Evolutionary conservation across 2,888 invertebrate genomes (phyloP).

Genomic region (Ethmia dodecea): DNA sequence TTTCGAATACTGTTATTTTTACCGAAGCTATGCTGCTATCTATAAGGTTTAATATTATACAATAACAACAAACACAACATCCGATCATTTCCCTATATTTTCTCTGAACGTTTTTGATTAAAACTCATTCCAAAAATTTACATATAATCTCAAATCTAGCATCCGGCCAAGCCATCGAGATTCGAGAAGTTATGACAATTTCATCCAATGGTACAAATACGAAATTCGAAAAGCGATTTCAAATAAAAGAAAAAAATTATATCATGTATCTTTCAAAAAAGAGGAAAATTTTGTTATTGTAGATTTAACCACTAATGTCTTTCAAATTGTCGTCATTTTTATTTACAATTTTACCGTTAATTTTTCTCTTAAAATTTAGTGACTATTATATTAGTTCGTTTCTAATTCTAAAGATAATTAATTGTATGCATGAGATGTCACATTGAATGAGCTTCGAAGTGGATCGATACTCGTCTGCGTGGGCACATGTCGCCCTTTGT

Average conservation of each 20-base stretch:
- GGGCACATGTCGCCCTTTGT: slow-evolving; percentile 74
- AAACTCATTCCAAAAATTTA: slow-evolving; percentile 34
- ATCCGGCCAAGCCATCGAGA: slow-evolving; percentile 53
- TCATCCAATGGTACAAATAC: slow-evolving; percentile 45
- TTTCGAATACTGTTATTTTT: no score
- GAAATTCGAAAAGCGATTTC: slow-evolving; percentile 69
- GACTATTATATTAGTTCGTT: slow-evolving; percentile 62
- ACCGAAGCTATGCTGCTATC: no score
- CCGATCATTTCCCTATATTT: no score
- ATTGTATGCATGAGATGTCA: slow-evolving; percentile 65
- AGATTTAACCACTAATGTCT: slow-evolving; percentile 72
- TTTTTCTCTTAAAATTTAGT: slow-evolving; percentile 66
- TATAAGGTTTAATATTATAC: no score
- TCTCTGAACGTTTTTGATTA: no score
- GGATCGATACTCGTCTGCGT: slow-evolving; percentile 68
- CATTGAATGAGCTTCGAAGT: slow-evolving; percentile 76
- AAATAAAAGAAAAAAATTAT: slow-evolving; percentile 65
- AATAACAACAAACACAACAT: no score
- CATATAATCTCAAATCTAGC: slow-evolving; percentile 25
- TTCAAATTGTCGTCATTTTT: slow-evolving; percentile 73
- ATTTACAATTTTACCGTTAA: slow-evolving; percentile 68
- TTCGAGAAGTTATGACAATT: slow-evolving; percentile 69
- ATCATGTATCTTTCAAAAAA: slow-evolving; percentile 70
- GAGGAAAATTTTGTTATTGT: slow-evolving; percentile 71
- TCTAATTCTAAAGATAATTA: slow-evolving; percentile 62